Evolutionary conservation across 2,797 vertebrate species (phyloP).

Genomic region (Rhadinocentrus ornatus): DNA sequence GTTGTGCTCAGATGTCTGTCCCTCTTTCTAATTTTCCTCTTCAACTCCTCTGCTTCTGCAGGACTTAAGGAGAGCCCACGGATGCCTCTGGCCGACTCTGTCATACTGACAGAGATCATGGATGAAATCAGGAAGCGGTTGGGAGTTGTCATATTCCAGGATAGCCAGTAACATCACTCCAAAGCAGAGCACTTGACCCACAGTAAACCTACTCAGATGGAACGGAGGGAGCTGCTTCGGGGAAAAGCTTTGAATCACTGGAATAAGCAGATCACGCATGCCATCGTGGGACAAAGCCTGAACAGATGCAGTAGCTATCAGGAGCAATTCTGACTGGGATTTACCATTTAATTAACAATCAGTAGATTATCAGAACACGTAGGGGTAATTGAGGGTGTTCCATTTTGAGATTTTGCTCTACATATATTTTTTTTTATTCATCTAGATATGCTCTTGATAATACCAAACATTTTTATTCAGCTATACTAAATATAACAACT

Average conservation of each 20-base stretch:
- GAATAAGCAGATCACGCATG: constrained; percentile 40
- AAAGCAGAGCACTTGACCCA: constrained; percentile 38
- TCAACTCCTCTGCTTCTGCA: constrained; percentile 41
- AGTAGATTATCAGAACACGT: background rate
- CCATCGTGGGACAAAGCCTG: constrained; percentile 23
- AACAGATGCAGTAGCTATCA: constrained; percentile 14
- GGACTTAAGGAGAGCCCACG: constrained; percentile 69
- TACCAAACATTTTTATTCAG: background rate
- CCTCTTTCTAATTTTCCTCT: constrained; percentile 5
- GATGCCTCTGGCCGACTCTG: constrained; percentile 74
- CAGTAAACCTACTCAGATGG: constrained; percentile 38
- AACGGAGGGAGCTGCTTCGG: constrained; percentile 28
- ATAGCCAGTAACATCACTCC: constrained; percentile 63
- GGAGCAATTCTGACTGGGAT: constrained; percentile 12
- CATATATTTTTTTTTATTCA: background rate
- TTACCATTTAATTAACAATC: constrained; percentile 27
- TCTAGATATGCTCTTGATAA: background rate
- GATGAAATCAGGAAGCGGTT: constrained; percentile 76
- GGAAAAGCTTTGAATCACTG: constrained; percentile 24
- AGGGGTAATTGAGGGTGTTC: background rate
- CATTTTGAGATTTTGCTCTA: background rate
- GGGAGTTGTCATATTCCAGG: constrained; percentile 70
- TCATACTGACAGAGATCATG: constrained; percentile 75
- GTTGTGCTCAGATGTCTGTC: constrained; percentile 8
- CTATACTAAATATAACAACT: background rate